Evolutionary conservation across 2,113 vertebrate species (phyloP).

Genomic region (Phocoena phocoena): DNA sequence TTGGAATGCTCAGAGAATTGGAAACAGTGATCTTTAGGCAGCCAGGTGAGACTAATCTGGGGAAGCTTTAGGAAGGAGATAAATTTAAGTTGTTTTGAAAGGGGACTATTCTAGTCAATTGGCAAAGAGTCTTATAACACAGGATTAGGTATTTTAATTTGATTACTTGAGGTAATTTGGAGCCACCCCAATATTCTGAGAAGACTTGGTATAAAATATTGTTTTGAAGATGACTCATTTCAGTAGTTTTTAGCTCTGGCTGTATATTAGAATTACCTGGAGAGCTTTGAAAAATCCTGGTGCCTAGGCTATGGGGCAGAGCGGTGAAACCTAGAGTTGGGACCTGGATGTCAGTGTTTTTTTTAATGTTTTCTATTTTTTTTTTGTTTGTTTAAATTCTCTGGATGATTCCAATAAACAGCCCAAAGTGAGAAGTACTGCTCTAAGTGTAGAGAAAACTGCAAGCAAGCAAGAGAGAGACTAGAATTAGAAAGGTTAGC

Average conservation of each 20-base stretch:
- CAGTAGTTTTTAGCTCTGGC: neutral
- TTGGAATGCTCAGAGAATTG: slow-evolving; percentile 7
- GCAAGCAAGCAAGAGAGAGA: neutral
- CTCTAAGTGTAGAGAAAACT: neutral
- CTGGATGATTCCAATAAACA: slow-evolving; percentile 12
- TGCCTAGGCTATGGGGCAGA: neutral
- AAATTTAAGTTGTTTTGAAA: slow-evolving; percentile 79
- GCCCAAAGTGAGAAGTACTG: neutral
- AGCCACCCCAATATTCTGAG: slow-evolving; percentile 46
- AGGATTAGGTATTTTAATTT: slow-evolving; percentile 76
- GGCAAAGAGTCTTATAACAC: slow-evolving; percentile 68
- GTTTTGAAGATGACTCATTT: slow-evolving; percentile 28
- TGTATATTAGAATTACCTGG: neutral
- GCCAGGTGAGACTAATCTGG: slow-evolving; percentile 71
- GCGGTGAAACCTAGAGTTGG: neutral
- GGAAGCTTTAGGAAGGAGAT: slow-evolving; percentile 73
- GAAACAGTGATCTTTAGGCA: neutral
- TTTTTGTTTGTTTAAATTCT: neutral
- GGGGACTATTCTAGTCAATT: slow-evolving; percentile 70
- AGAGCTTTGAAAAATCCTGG: neutral
- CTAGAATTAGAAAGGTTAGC: slow-evolving; percentile 56
- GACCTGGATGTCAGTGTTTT: neutral
- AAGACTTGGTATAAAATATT: slow-evolving; percentile 44
- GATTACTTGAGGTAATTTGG: slow-evolving; percentile 69
- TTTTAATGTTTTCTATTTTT: neutral